Evolutionary conservation across 2,888 invertebrate species (phyloP), one percentile per base, ranked within the genome.

Genomic region (Eustalomyia histrio): DNA sequence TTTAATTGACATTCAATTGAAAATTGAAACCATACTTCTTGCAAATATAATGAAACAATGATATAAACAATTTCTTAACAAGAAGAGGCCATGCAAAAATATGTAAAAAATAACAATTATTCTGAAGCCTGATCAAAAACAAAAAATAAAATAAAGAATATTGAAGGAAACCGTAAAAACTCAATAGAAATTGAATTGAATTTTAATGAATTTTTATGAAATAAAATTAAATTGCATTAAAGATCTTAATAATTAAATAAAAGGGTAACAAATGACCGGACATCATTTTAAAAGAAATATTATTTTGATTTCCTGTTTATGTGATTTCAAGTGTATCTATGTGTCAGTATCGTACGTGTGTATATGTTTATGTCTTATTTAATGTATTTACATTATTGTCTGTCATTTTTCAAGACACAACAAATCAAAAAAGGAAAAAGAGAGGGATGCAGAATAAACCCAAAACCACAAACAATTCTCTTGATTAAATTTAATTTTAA

Each of bases 1-100:
- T 9, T 33, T 57, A 47, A 50, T 73, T 57, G 47, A 6, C 18
- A 43, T 33, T 43, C 72, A 55, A 9, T 24, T 72, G 50, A 53
- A 65, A 53, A 53, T 35, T 9, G 10, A 50, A 58, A 29, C 57
- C 33, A 50, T 29, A 29, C 12, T 39, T 39, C 12, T 39, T 39
- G 39, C 39, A 39, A 63, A n/a, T 17, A 63, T 43, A 24, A 21
- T 43, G 10, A 33, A n/a, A 16, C 12, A 47, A 21, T 18, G 39
- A 39, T 14, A 39, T 39, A 39, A 39, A 39, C 2, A 12, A 14
- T 39, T 39, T 39, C 12, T 39, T 39, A 12, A 21, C 3, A 12
- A 39, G 2, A 12, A 39, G 14, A 14, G 14, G 10, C 39, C 39
- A 39, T 39, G 10, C 12, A 12, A 35, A 39, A 12, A 39, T 29